These are phyloP conservation scores for Pteropus rufus DNA, from an alignment of 2,797 vertebrate species.

Conservation along the genomic window DNA sequence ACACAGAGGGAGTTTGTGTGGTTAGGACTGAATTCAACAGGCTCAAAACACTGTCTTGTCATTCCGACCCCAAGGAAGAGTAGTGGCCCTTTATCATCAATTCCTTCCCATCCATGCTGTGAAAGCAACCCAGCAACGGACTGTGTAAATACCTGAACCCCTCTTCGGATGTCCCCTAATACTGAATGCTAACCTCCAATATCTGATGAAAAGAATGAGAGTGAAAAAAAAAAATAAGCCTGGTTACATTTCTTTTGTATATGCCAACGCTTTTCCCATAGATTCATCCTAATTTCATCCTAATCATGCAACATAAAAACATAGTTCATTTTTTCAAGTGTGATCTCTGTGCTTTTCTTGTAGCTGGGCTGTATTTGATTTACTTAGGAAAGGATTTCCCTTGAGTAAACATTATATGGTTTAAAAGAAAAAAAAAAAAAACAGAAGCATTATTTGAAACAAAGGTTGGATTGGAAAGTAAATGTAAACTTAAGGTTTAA, in stretches of 20 bases:
- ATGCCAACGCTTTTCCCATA: neutral
- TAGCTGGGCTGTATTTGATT: conserved; percentile 45
- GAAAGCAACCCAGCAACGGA: neutral
- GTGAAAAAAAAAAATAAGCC: neutral
- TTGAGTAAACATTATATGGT: conserved; percentile 65
- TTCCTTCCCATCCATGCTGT: neutral
- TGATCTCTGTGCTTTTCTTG: conserved; percentile 21
- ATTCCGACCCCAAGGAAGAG: neutral
- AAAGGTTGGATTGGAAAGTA: conserved; percentile 61
- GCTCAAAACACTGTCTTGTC: conserved; percentile 21
- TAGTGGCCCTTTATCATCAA: neutral
- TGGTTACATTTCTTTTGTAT: neutral
- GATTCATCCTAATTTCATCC: conserved; percentile 36
- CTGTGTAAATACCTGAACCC: neutral
- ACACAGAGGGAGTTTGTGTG: neutral
- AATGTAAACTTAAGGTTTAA: conserved; percentile 65
- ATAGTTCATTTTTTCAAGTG: neutral
- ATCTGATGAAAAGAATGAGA: neutral
- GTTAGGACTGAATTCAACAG: neutral
- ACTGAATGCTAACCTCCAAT: neutral
- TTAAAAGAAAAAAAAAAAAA: conserved; percentile 27
- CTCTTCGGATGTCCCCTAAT: neutral
- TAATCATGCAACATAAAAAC: neutral
- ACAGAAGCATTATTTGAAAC: conserved; percentile 66
- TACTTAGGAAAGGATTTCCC: conserved; percentile 41